Percentiles rank a stretch among this genome's conserved stretches.
phyloP scores from a whole-genome alignment of 2,888 invertebrate genomes.

The Drosophila pegasa region DNA sequence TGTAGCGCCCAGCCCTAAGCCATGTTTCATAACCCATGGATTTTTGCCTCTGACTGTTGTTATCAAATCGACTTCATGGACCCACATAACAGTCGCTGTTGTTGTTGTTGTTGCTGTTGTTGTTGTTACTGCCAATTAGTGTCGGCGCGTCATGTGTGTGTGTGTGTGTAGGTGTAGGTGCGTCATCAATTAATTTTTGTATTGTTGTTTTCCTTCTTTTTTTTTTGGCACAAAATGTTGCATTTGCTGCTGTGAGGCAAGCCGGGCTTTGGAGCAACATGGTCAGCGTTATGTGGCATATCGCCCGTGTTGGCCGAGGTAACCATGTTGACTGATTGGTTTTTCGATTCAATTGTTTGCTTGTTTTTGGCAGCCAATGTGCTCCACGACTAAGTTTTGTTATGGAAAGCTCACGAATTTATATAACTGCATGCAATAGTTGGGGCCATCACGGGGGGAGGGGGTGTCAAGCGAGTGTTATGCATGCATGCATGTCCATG shows the following conservation, averaged over 20 bases:
- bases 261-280: not conserved
- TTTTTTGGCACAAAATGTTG: constrained; percentile 53
- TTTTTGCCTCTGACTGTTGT: constrained; percentile 28
- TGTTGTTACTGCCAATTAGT: constrained; percentile 73
- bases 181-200: constrained; percentile 75
- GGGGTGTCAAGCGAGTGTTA: constrained; percentile 1
- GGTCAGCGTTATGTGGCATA: constrained; percentile 24
- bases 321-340: constrained; percentile 67
- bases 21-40: constrained; percentile 63
- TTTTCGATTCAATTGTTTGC: constrained; percentile 64
- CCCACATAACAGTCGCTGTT: constrained; percentile 39
- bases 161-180: constrained; percentile 25
- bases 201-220: constrained; percentile 58
- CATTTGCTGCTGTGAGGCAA: constrained; percentile 21
- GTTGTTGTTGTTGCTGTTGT: constrained; percentile 37
- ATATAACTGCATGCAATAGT: constrained; percentile 30
- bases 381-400: constrained; percentile 26
- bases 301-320: constrained; percentile 32
- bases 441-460: no score
- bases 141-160: constrained; percentile 55
- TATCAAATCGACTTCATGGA: constrained; percentile 71
- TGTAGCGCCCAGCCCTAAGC: constrained; percentile 15
- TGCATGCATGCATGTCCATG: not conserved
- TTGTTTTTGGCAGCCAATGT: constrained; percentile 38
- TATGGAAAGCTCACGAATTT: constrained; percentile 18